Evolutionary conservation across 2,888 invertebrate species (phyloP), one percentile per base, ranked within the genome.

Genomic region (Pilophorus perplexus): DNA sequence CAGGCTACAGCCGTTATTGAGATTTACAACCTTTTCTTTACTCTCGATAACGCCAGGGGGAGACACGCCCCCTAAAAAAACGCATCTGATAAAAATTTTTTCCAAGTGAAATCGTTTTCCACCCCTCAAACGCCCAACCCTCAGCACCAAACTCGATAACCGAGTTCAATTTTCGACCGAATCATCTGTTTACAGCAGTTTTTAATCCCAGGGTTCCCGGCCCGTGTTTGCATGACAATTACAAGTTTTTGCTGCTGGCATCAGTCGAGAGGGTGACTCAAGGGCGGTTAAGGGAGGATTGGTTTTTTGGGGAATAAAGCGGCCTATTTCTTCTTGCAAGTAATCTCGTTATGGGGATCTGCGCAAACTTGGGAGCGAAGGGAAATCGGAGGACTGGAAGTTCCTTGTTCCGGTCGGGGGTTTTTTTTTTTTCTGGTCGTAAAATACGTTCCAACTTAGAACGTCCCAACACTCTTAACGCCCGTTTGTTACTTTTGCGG

Each of bases 161-260:
- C 6, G 33, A 28, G 28, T 52, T 28, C 52, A 52, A 52, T 52
- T 52, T 52, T 14, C 23, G 14, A 52, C 52, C 28, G 27, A 52
- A 52, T 52, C 52, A 52, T 28, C 52, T 28, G 52, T 52, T 52
- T 25, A 28, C 52, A 25, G 27, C 52, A 52, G 14, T 52, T 52
- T 52, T 52, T 52, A 52, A 52, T 52, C 28, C 33, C 33, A n/a
- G n/a, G 33, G 33, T 33, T 33, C 12, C 33, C 33, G 6, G 6
- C 33, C 33, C 6, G 52, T 28, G 52, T 52, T 52, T 52, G 52
- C 52, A 52, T 52, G 28, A 52, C 52, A 52, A 52, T 52, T 52
- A 52, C 52, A 28, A 52, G 28, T 52, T 52, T 52, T 48, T 20
- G 23, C 10, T 22, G 23, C 25, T 44, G 22, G 22, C 50, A 23